phyloP scores from a whole-genome alignment of 2,113 vertebrate genomes.

The Apodemus sylvaticus region DNA sequence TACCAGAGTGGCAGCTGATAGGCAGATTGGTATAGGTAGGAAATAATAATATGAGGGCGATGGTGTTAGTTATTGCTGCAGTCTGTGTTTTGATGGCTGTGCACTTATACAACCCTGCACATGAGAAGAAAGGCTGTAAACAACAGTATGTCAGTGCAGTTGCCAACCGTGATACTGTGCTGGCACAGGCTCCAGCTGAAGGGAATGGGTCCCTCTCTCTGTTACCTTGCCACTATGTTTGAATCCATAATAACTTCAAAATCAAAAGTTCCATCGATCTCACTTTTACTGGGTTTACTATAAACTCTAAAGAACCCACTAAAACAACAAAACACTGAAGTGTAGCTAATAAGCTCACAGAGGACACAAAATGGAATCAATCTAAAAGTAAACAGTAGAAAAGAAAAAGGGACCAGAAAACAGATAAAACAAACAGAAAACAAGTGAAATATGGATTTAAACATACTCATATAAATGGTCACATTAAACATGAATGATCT shows the following conservation, averaged over 20 bases:
- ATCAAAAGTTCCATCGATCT: background rate
- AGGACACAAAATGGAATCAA: background rate
- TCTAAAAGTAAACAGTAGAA: background rate
- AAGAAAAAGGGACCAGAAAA: background rate
- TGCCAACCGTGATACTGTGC: too few relatives aligned
- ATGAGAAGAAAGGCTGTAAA: background rate
- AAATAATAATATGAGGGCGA: background rate
- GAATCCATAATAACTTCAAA: constrained; percentile 2
- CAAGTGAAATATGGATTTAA: background rate
- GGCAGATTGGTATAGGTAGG: background rate
- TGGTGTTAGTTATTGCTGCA: too few relatives aligned
- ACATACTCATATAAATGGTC: background rate
- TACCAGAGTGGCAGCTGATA: background rate
- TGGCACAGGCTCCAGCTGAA: background rate
- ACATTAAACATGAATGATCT: background rate
- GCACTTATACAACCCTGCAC: background rate
- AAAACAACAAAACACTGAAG: background rate
- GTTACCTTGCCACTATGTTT: background rate
- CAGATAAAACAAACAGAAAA: background rate
- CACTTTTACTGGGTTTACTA: background rate
- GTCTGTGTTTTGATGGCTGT: background rate
- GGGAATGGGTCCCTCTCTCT: background rate
- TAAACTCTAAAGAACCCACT: background rate
- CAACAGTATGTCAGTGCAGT: background rate
- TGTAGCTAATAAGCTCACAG: background rate